phyloP scores from a whole-genome alignment of 2,888 invertebrate species.

The Norana najaformis region DNA sequence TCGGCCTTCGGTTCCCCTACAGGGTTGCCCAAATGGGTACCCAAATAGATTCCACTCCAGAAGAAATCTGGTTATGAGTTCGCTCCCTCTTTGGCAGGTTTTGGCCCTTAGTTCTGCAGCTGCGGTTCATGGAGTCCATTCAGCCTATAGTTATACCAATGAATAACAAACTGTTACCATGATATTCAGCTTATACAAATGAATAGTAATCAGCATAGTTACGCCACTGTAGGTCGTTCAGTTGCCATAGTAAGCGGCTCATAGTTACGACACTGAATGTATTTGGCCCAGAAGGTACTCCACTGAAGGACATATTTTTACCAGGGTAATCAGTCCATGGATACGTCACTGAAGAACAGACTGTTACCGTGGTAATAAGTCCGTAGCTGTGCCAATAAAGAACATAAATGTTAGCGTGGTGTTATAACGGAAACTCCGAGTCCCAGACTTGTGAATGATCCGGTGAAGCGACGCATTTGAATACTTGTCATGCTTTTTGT shows the following conservation, averaged over 20 bases:
- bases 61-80: background rate
- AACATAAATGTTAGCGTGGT: background rate
- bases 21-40: background rate
- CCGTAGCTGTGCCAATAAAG: background rate
- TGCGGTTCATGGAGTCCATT: background rate
- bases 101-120: background rate
- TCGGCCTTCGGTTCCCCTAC: background rate
- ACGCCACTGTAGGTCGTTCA: too few species aligned
- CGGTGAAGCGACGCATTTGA: too few species aligned
- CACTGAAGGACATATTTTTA: too few species aligned
- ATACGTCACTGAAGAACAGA: background rate
- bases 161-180: background rate
- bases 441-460: background rate
- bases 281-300: too few species aligned
- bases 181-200: too few species aligned
- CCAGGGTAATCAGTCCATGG: background rate
- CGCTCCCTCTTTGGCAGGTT: background rate
- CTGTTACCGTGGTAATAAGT: too few species aligned
- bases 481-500: background rate
- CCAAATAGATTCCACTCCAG: background rate
- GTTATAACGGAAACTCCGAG: background rate
- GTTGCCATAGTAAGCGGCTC: too few species aligned
- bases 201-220: too few species aligned
- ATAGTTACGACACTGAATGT: too few species aligned
- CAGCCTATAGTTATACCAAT: background rate